These are phyloP conservation scores for Serripes groenlandicus DNA, from an alignment of 2,888 invertebrate species.

Conservation along the genomic window DNA sequence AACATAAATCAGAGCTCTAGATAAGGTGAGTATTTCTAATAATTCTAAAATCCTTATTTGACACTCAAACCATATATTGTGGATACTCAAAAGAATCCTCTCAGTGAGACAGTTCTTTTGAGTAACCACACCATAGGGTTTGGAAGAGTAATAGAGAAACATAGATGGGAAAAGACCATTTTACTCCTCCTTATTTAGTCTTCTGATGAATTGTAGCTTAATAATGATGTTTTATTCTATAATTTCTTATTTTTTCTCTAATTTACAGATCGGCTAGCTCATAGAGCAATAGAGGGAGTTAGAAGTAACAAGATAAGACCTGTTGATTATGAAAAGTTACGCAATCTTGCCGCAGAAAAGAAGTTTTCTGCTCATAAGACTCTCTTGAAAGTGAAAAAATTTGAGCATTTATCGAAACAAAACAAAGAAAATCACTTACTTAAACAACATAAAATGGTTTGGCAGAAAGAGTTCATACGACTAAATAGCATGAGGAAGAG, in stretches of 20 bases:
- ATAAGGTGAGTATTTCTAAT: no score
- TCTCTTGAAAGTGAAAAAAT: conserved; percentile 82
- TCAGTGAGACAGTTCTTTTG: no score
- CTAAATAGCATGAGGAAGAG: conserved; percentile 79
- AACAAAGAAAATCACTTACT: conserved; percentile 82
- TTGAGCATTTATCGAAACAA: conserved; percentile 81
- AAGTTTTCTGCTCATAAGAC: conserved; percentile 80
- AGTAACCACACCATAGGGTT: no score
- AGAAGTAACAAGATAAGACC: conserved; percentile 81
- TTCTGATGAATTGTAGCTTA: no score
- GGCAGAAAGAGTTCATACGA: conserved; percentile 84
- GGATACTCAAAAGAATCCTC: no score
- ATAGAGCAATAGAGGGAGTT: conserved; percentile 79
- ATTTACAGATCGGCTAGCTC: conserved; percentile 73
- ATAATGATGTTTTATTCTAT: no score
- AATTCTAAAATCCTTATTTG: no score
- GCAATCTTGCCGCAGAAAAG: conserved; percentile 78
- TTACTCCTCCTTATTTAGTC: no score
- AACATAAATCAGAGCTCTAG: no score
- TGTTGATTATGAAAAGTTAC: conserved; percentile 83
- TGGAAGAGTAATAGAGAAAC: no score
- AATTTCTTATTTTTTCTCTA: background rate
- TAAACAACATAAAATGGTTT: conserved; percentile 84
- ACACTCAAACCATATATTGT: no score
- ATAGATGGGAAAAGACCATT: no score